Base-by-base conservation (phyloP, 2,888 invertebrate genomes). In the Pristionchus fissidentatus region DNA sequence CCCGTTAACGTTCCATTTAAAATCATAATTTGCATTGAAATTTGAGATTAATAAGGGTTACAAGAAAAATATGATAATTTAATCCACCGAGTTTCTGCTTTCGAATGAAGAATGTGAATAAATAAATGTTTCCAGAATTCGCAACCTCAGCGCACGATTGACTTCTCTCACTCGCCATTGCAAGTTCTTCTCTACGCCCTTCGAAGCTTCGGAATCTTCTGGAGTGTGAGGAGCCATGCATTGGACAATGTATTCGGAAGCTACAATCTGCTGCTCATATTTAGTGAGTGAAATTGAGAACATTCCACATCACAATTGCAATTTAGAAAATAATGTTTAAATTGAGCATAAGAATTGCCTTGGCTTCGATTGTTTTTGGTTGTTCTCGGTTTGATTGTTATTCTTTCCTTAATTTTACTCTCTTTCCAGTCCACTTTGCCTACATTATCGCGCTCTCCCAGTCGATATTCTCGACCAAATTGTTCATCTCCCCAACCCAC, bases 181-280 rank as follows among this genome's bases (percentile, higher is more conserved):
- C n/a, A 32, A 57, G 0, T 79, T 19, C 79, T 79, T 26, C 79
- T 79, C 22, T 26, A 19, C 35, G 22, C 43, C 29, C 43, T 38
- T 79, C 79, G 41, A 57, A 57, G 43, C 29, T 26, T 46, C 29
- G 55, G 32, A 15, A 32, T 79, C 19, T 79, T 57, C 57, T 79
- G 79, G 79, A 79, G 22, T 38, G 38, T 43, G 2, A 22, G 19
- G 0, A 57, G 41, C 29, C 22, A 46, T 15, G 1, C 57, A 15
- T 3, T 79, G 3, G 32, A 38, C 15, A 79, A 79, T 57, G 15
- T 57, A 29, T 46, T 79, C 57, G 29, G 38, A 35, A 57, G 38
- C 26, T 79, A 26, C 43, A 79, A 79, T 79, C 55, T 79, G 2
- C 4, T 79, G 22, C 13, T 79, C n/a, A 79, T 79, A 29, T 57